phyloP scores from a whole-genome alignment of 2,888 invertebrate genomes.

The Trichopoda pennipes region DNA sequence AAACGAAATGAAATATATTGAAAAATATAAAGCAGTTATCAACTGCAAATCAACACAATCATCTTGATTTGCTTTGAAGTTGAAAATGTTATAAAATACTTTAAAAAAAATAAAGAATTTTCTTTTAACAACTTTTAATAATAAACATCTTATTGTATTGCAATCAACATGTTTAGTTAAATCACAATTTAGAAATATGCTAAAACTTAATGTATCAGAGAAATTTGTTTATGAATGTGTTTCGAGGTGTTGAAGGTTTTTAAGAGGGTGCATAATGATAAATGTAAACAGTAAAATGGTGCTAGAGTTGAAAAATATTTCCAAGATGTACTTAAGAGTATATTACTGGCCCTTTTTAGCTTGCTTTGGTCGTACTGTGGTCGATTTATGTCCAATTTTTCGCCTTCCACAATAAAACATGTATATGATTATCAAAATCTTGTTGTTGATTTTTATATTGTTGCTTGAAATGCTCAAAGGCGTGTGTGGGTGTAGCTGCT shows the following conservation, averaged over 20 bases:
- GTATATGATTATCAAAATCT: conserved; percentile 79
- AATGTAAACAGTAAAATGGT: conserved; percentile 3
- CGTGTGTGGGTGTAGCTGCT: conserved; percentile 72
- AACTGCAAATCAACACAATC: no score
- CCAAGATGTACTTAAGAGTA: background rate
- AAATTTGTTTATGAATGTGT: conserved; percentile 29
- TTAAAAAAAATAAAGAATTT: no score
- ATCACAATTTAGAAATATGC: background rate
- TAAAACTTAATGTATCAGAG: background rate
- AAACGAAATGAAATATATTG: no score
- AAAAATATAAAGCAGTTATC: no score
- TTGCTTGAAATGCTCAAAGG: conserved; percentile 71
- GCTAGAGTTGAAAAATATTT: conserved; percentile 24
- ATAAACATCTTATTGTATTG: background rate
- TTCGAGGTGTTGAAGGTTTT: conserved; percentile 4
- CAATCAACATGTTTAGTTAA: background rate
- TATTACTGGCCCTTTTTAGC: background rate
- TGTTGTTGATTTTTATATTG: conserved; percentile 70
- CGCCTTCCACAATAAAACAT: conserved; percentile 79
- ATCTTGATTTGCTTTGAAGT: no score
- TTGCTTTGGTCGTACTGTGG: background rate
- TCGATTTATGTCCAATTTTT: conserved; percentile 78
- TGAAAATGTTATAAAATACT: no score
- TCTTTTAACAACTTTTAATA: no score
- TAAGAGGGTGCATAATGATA: conserved; percentile 21